phyloP scores from a whole-genome alignment of 2,797 vertebrate species.

The Sebastes elongatus region DNA sequence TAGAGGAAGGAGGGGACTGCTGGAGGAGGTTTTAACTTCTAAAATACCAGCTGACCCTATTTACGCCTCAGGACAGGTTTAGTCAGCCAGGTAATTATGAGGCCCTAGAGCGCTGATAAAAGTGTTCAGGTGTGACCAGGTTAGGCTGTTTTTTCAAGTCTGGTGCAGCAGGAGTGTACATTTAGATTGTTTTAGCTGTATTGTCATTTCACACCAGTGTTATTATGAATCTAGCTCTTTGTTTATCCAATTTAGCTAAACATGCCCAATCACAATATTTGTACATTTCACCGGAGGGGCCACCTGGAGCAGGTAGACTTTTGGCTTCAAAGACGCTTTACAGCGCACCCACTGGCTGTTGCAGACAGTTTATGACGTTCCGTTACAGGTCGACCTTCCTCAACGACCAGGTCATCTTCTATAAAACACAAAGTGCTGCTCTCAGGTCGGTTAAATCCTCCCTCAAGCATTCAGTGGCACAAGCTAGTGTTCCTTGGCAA shows the following conservation, averaged over 20 bases:
- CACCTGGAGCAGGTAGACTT: neutral
- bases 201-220: neutral
- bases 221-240: neutral
- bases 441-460: slow-evolving; percentile 1
- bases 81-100: slow-evolving; percentile 49
- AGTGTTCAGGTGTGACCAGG: slow-evolving; percentile 17
- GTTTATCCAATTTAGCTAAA: neutral
- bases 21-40: neutral
- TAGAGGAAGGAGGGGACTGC: neutral
- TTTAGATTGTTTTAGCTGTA: slow-evolving; percentile 1
- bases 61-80: slow-evolving; percentile 37
- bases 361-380: slow-evolving; percentile 1
- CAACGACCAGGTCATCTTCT: neutral
- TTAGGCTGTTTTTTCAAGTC: slow-evolving; percentile 16
- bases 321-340: slow-evolving; percentile 3
- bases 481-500: slow-evolving; percentile 59
- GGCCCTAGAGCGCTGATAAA: slow-evolving; percentile 37
- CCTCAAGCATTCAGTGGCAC: slow-evolving; percentile 35
- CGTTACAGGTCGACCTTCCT: neutral
- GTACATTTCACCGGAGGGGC: neutral
- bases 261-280: neutral
- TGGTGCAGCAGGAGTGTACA: neutral
- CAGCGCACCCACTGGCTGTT: neutral
- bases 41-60: slow-evolving; percentile 44
- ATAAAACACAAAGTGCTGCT: slow-evolving; percentile 2